A percentile compares a stretch with the other conserved stretches of the same genome.
Conservation (phyloP, 2,888 invertebrate genomes). For the Trissolcus japonicus region DNA sequence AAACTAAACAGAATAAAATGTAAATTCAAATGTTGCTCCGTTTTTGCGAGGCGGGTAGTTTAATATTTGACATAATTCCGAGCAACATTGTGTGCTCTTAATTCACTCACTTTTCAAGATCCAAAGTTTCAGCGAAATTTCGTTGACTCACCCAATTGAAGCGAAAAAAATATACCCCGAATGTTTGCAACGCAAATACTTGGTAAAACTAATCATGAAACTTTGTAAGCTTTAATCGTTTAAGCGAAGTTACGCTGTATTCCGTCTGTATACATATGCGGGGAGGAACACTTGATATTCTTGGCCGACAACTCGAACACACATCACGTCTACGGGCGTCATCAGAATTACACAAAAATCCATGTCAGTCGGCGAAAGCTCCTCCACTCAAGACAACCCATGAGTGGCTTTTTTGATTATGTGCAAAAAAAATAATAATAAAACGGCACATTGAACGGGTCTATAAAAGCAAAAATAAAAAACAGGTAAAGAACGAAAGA, state of each 20-base stretch:
- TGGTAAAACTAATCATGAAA: slow-evolving; percentile 28
- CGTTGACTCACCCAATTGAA: slow-evolving; percentile 9
- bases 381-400: slow-evolving; percentile 19
- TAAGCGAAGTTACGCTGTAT: slow-evolving; percentile 25
- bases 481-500: too few species aligned
- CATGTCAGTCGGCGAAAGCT: slow-evolving; percentile 41
- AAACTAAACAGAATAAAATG: too few species aligned
- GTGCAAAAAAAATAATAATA: too few species aligned
- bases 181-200: slow-evolving; percentile 8
- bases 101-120: too few species aligned
- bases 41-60: too few species aligned
- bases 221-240: slow-evolving; percentile 21
- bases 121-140: slow-evolving; percentile 5
- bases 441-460: too few species aligned
- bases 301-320: slow-evolving; percentile 25
- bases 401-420: too few species aligned
- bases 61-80: too few species aligned
- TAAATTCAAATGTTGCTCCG: too few species aligned
- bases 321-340: slow-evolving; percentile 33
- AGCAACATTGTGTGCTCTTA: too few species aligned
- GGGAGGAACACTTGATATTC: slow-evolving; percentile 29
- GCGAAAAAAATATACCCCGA: not conserved
- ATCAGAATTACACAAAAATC: slow-evolving; percentile 45
- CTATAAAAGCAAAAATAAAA: too few species aligned
- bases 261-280: slow-evolving; percentile 22